Percentiles rank a stretch among this genome's conserved stretches.
These are phyloP conservation scores for Beroe ovata DNA, from an alignment of 37 sponge, comb jelly and placozoan genomes.

Conservation along the genomic window DNA sequence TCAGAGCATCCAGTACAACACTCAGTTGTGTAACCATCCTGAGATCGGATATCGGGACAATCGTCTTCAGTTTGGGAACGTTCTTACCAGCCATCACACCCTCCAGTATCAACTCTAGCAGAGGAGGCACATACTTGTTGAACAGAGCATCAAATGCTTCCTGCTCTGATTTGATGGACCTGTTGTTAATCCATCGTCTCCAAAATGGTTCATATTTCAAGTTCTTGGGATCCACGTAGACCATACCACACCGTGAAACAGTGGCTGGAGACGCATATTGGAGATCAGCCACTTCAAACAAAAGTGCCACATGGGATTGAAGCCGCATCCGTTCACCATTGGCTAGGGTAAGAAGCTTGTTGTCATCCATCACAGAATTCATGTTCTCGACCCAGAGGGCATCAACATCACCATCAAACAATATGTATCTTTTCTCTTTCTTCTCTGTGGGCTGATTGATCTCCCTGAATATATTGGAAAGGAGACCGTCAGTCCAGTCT, in stretches of 20 bases:
- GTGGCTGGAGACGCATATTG: slow-evolving; percentile 99
- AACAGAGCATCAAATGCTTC: slow-evolving; percentile 75
- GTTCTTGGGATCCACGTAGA: slow-evolving; percentile 99
- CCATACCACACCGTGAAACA: slow-evolving; percentile 99
- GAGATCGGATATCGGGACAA: slow-evolving; percentile 89
- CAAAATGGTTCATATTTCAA: slow-evolving; percentile 94
- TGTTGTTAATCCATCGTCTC: slow-evolving; percentile 80
- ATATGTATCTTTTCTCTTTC: slow-evolving; percentile 90
- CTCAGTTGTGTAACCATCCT: slow-evolving; percentile 80
- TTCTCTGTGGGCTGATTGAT: slow-evolving; percentile 97
- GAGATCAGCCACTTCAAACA: slow-evolving; percentile 95
- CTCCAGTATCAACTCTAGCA: slow-evolving; percentile 84
- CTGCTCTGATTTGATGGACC: slow-evolving; percentile 75
- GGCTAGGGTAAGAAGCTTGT: slow-evolving; percentile 95
- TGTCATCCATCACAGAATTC: slow-evolving; percentile 99
- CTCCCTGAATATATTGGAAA: slow-evolving; percentile 99
- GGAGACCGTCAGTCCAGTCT: slow-evolving; percentile 99
- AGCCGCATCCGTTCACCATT: slow-evolving; percentile 97
- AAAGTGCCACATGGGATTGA: slow-evolving; percentile 95
- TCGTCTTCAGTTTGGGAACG: slow-evolving; percentile 87
- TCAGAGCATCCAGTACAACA: slow-evolving; percentile 81
- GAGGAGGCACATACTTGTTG: slow-evolving; percentile 88
- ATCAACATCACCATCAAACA: slow-evolving; percentile 99
- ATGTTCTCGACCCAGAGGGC: slow-evolving; percentile 99
- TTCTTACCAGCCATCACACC: slow-evolving; percentile 88